Base-by-base conservation (phyloP, 2,888 invertebrate species). In the Agrochola lota region DNA sequence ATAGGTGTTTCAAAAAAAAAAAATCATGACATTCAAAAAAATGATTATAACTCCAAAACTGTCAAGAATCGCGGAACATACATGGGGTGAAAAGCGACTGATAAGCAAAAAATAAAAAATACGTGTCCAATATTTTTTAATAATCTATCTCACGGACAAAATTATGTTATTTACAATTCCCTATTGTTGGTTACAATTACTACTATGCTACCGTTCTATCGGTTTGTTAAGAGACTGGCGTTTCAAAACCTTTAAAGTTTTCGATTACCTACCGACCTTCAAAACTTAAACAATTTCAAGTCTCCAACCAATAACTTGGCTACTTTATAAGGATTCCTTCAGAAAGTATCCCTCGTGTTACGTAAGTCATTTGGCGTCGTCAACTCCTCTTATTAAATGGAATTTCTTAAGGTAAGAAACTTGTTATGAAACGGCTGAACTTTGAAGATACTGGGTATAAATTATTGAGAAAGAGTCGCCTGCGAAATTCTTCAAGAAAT, bases 381-480 rank as follows among this genome's bases (percentile, higher is more conserved):
- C 63, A 74, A 74, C 59, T 5, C 67, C 70, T 75, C 75, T 85
- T 78, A 83, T 83, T 74, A 82, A 84, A 78, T 63, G 43, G 70
- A 86, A 85, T 74, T 73, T 73, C 78, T 73, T 49, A 74, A 83
- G 77, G 69, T 79, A 7, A 35, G 69, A 79, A 85, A 83, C 74
- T 86, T 79, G 77, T 77, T 84, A 86, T 30, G 55, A 83, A 78
- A 77, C 73, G 59, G 46, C 68, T 71, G 64, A 86, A 86, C 60
- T 77, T 83, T 71, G 63, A 46, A 74, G 67, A 80, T 75, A 52
- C 69, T 80, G 35, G 43, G 57, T 43, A 75, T 84, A 72, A 85
- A 80, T 85, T 78, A 82, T 82, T 59, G 57, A 63, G 30, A 68
- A 85, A 83, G 55, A 64, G 72, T 74, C 66, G 49, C 26, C 12